These are phyloP conservation scores for Rissa tridactyla DNA, from an alignment of 2,113 vertebrate species.

Conservation along the genomic window DNA sequence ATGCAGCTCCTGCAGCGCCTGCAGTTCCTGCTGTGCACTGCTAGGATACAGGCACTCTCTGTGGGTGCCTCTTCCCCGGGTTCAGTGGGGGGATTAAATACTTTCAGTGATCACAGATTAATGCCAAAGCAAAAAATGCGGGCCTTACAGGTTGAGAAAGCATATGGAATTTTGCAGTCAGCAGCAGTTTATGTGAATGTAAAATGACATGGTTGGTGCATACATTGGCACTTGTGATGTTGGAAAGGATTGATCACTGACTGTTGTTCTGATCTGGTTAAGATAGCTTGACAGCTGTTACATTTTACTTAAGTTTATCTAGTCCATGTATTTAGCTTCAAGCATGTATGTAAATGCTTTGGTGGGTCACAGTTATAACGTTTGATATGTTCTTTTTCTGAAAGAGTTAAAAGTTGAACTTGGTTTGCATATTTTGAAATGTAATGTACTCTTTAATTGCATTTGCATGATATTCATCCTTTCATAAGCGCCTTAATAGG, in stretches of 20 bases:
- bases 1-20: neutral
- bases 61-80: neutral
- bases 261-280: neutral
- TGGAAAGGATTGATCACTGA: neutral
- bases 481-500: constrained; percentile 35
- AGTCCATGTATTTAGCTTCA: neutral
- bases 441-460: neutral
- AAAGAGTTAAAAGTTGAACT: neutral
- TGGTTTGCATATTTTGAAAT: constrained; percentile 36
- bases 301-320: neutral
- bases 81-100: neutral
- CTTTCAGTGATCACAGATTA: neutral
- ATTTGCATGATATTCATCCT: constrained; percentile 23
- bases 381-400: constrained; percentile 5
- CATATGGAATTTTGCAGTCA: neutral
- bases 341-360: constrained; percentile 6
- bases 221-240: neutral
- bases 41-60: neutral
- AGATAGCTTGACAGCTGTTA: neutral
- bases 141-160: neutral
- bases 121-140: neutral
- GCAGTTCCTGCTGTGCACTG: neutral
- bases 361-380: neutral
- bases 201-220: neutral
- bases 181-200: neutral